Percentiles rank a stretch among this genome's conserved stretches.
phyloP scores from a whole-genome alignment of 2,888 invertebrate genomes.

The Sphecodes monilicornis region DNA sequence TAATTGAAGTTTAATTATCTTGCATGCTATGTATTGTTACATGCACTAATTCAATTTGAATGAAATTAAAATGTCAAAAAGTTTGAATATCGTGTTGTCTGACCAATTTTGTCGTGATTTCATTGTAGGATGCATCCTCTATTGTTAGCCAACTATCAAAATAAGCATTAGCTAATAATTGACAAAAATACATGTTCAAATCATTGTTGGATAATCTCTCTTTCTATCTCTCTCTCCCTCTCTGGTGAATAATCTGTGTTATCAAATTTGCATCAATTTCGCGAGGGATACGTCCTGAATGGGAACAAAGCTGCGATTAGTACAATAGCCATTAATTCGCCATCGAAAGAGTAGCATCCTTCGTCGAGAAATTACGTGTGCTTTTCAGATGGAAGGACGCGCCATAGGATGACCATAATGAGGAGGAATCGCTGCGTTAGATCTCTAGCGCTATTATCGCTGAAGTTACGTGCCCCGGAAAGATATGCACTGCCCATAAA shows the following conservation, averaged over 20 bases:
- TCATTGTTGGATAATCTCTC: neutral
- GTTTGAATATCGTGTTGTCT: neutral
- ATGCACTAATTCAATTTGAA: too few relatives aligned
- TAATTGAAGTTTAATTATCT: neutral
- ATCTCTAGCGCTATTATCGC: slow-evolving; percentile 37
- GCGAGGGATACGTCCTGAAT: neutral
- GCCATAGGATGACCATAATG: slow-evolving; percentile 6
- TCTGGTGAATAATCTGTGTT: neutral
- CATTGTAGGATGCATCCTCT: neutral
- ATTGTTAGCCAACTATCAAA: neutral
- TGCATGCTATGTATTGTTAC: neutral
- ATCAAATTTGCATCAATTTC: neutral
- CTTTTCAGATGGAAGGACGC: slow-evolving; percentile 29
- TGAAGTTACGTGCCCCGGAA: slow-evolving; percentile 45
- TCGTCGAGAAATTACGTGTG: neutral
- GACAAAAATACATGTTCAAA: neutral
- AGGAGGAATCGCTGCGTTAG: slow-evolving; percentile 28
- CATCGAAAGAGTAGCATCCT: slow-evolving; percentile 8
- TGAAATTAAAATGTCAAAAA: too few relatives aligned
- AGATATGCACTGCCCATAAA: slow-evolving; percentile 22
- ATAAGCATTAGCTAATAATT: neutral
- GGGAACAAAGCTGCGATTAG: neutral
- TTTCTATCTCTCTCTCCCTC: neutral
- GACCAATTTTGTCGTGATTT: neutral
- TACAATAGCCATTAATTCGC: slow-evolving; percentile 1